Evolutionary conservation across 1,140 invertebrate genomes (phyloP), one percentile per base, ranked within the genome.

Genomic region (Zaprionus nigranus): DNA sequence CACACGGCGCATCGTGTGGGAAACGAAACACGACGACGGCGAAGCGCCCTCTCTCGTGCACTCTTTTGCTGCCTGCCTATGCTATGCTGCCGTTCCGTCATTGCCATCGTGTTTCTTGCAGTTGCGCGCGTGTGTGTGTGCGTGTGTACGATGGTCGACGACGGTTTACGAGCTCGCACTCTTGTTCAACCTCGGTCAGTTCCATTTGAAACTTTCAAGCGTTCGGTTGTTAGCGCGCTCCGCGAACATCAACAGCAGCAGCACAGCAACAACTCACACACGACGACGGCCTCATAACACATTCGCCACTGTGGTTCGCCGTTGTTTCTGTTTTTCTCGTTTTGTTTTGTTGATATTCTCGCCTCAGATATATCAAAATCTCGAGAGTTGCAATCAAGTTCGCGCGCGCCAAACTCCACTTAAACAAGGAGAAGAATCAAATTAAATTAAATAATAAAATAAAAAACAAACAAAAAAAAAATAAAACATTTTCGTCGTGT

Each of bases 291-390:
- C 65, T 57, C 63, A 43, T 56, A 57, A 26, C 40, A 34, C 38
- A 56, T 65, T 72, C 69, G 73, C 53, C 56, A n/a, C n/a, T n/a
- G n/a, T n/a, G n/a, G n/a, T n/a, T n/a, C n/a, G 73, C 53, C 56
- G 73, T 62, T 54, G 65, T 69, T 69, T 74, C 71, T 62, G 65
- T 75, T 75, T 59, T 70, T 75, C 66, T 75, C 67, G 73, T 75
- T 75, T 63, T 75, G 43, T 75, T 75, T 75, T 58, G 57, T 20
- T 73, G 63, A 61, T 43, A 62, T 60, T 63, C 36, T 26, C 58
- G 57, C 15, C 28, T 51, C 13, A n/a, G 15, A 46, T 61, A 46
- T 40, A 62, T 43, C 22, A 51, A 46, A 15, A 34, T 34, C 28
- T 24, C 56, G 28, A 59, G 65, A 51, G 36, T 43, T 67, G 59